Evolutionary conservation across 2,888 invertebrate species (phyloP).

Genomic region (Lasius platythorax): DNA sequence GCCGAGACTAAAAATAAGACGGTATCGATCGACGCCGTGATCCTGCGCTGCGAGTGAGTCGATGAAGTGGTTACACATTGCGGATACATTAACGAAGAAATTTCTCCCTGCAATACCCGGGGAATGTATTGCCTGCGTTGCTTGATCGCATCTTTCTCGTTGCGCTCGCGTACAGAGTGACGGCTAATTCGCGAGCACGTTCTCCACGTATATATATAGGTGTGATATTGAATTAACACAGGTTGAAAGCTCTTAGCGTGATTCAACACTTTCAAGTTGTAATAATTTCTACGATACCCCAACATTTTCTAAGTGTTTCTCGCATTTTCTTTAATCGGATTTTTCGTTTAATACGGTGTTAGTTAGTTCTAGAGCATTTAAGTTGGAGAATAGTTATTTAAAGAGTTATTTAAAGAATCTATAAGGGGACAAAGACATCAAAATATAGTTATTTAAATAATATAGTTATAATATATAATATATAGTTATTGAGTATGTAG

Average conservation of each 20-base stretch:
- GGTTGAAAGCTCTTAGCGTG: background rate
- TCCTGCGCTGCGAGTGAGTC: slow-evolving; percentile 45
- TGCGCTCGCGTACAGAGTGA: slow-evolving; percentile 11
- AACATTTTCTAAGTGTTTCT: background rate
- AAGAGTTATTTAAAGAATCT: background rate
- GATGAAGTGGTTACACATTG: slow-evolving; percentile 46
- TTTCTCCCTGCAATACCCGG: background rate
- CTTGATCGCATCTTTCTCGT: slow-evolving; percentile 23
- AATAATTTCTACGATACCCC: background rate
- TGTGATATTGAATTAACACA: slow-evolving; percentile 11
- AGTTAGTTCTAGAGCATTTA: background rate
- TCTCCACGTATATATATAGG: background rate
- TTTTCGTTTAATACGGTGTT: background rate
- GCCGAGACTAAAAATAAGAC: slow-evolving; percentile 52
- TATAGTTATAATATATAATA: background rate
- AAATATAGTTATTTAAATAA: background rate
- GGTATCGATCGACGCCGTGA: slow-evolving; percentile 41
- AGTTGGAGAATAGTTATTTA: background rate
- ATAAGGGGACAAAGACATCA: background rate
- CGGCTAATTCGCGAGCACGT: slow-evolving; percentile 29
- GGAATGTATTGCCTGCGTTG: slow-evolving; percentile 12
- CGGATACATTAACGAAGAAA: slow-evolving; percentile 1
- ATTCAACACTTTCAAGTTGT: background rate
- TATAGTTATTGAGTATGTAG: background rate
- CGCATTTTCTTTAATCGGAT: background rate